Conservation (phyloP, 2,888 invertebrate genomes). For the Tribolium freemani region DNA sequence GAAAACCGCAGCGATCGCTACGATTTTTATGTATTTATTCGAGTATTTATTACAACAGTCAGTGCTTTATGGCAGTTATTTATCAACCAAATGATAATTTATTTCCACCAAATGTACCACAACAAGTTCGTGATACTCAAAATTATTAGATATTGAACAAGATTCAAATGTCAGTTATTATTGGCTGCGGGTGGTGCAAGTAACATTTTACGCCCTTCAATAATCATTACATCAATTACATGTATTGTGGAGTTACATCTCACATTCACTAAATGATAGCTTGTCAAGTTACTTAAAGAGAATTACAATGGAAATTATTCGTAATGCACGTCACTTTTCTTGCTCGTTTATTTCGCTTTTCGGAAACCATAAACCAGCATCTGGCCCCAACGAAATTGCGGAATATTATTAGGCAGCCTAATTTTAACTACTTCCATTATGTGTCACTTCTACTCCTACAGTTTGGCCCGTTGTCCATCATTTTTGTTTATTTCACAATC, state of each 20-base stretch:
- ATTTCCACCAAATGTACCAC: too few species aligned
- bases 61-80: too few species aligned
- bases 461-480: neutral
- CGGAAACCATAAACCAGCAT: neutral
- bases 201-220: neutral
- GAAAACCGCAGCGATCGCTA: too few species aligned
- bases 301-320: too few species aligned
- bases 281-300: neutral
- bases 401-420: neutral
- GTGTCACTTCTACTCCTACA: neutral
- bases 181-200: neutral
- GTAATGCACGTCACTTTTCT: too few species aligned
- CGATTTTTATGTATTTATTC: too few species aligned
- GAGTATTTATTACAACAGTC: too few species aligned
- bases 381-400: neutral
- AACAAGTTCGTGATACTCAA: too few species aligned
- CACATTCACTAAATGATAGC: neutral
- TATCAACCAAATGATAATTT: too few species aligned
- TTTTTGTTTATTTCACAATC: neutral
- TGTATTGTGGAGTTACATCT: too few species aligned
- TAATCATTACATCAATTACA: neutral
- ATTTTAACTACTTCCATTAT: neutral
- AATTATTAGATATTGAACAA: too few species aligned
- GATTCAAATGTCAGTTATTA: neutral
- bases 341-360: neutral